Percentiles rank a stretch among this genome's conserved stretches.
Evolutionary conservation across 2,888 invertebrate species (phyloP).

Genomic region (Prosopocoilus inquinatus): DNA sequence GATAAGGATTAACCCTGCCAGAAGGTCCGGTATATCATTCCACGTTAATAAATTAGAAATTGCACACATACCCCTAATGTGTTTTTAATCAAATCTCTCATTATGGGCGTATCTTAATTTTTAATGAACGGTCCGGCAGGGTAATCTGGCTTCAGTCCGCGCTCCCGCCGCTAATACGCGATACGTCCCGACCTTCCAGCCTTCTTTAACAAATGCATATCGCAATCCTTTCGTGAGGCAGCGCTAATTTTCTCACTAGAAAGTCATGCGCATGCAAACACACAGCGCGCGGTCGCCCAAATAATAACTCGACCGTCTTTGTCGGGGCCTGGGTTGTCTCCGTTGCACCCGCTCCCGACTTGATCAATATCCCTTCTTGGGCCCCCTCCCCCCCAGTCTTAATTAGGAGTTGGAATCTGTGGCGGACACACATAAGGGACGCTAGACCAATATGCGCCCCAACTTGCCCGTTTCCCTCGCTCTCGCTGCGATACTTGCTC

Average conservation of each 20-base stretch:
- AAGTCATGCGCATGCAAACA: conserved; percentile 47
- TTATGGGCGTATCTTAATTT: conserved; percentile 50
- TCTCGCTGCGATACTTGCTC: conserved; percentile 32
- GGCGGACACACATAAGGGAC: conserved; percentile 69
- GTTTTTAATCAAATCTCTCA: conserved; percentile 53
- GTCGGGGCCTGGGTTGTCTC: conserved; percentile 30
- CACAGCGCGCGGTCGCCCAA: conserved; percentile 47
- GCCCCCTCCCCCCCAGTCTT: conserved; percentile 66
- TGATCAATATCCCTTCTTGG: conserved; percentile 53
- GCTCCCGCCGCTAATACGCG: conserved; percentile 6
- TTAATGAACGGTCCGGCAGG: conserved; percentile 44
- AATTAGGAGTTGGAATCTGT: conserved; percentile 84
- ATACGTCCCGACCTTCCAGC: conserved; percentile 11
- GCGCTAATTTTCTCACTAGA: conserved; percentile 44
- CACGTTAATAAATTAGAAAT: conserved; percentile 36
- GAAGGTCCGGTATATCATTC: conserved; percentile 27
- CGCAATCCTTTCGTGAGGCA: conserved; percentile 1
- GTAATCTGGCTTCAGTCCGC: conserved; percentile 12
- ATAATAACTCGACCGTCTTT: conserved; percentile 49
- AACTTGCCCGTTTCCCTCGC: conserved; percentile 26
- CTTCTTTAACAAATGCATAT: conserved; percentile 7
- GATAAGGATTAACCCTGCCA: conserved; percentile 30
- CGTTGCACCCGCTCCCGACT: conserved; percentile 43
- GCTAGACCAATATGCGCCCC: conserved; percentile 50
- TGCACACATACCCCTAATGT: conserved; percentile 45